Evolutionary conservation across 2,888 invertebrate genomes (phyloP).

Genomic region (Physocephala rufipes): DNA sequence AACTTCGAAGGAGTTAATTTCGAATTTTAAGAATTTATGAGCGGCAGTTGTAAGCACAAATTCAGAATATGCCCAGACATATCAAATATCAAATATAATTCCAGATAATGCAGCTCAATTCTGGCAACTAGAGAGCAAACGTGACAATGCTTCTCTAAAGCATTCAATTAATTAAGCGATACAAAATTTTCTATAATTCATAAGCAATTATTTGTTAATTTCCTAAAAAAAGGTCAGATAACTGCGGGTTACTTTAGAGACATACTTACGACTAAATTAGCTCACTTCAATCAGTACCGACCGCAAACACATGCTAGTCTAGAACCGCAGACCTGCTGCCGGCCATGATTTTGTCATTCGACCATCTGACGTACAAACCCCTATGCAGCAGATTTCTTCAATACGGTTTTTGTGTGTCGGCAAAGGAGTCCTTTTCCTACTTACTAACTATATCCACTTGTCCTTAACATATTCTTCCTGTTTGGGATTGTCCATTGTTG

Average conservation of each 20-base stretch:
- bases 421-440: not conserved
- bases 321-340: constrained; percentile 51
- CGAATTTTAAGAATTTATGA: no score
- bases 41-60: not conserved
- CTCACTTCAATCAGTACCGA: constrained; percentile 6
- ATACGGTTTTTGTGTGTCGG: not conserved
- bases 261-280: no score
- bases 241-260: no score
- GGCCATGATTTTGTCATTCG: constrained; percentile 31
- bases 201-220: no score
- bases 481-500: constrained; percentile 16
- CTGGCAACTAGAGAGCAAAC: not conserved
- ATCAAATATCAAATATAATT: constrained; percentile 6
- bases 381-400: constrained; percentile 23
- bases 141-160: not conserved
- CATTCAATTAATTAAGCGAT: not conserved
- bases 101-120: not conserved
- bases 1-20: no score
- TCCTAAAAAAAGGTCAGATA: no score
- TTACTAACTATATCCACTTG: not conserved
- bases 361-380: constrained; percentile 37
- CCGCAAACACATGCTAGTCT: constrained; percentile 46
- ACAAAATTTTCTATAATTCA: not conserved
- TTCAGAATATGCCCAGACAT: no score
- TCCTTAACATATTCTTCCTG: not conserved